Evolutionary conservation across 2,888 invertebrate genomes (phyloP).

Genomic region (Automeris io): DNA sequence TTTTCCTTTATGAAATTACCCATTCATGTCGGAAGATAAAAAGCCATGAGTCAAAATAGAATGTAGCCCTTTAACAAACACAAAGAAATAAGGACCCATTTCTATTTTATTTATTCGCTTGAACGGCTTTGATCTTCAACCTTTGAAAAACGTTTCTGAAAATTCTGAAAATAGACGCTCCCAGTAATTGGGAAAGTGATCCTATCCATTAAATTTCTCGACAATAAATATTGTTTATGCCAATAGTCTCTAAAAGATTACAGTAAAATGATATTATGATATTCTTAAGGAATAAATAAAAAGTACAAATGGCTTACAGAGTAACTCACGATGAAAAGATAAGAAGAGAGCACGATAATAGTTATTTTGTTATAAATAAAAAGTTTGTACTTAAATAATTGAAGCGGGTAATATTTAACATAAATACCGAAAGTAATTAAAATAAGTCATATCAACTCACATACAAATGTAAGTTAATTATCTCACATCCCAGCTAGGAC

Average conservation of each 20-base stretch:
- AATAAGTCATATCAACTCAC: too few relatives aligned
- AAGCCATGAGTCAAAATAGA: conserved; percentile 9
- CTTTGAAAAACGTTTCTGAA: conserved; percentile 43
- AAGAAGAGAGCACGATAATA: too few relatives aligned
- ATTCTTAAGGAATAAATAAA: too few relatives aligned
- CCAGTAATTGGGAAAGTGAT: conserved; percentile 35
- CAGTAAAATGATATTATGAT: too few relatives aligned
- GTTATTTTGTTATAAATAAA: too few relatives aligned
- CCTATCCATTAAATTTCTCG: conserved; percentile 22
- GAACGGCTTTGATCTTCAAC: conserved; percentile 50
- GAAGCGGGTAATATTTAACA: too few relatives aligned
- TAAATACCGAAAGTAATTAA: too few relatives aligned
- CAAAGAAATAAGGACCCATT: conserved; percentile 33
- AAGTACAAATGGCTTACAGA: too few relatives aligned
- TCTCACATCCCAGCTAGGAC: too few relatives aligned
- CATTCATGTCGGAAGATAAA: conserved; percentile 1
- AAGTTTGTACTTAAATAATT: too few relatives aligned
- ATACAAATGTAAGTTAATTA: too few relatives aligned
- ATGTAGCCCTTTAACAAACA: conserved; percentile 20
- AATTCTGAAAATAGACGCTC: conserved; percentile 40
- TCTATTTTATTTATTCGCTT: conserved; percentile 45
- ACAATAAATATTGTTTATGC: conserved; percentile 16
- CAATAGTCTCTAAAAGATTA: background rate
- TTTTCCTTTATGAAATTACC: background rate
- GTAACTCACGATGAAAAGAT: too few relatives aligned